A percentile compares a stretch with the other conserved stretches of the same genome.
Conservation (phyloP, 2,797 vertebrate species). For the Catostomus latipinnis region DNA sequence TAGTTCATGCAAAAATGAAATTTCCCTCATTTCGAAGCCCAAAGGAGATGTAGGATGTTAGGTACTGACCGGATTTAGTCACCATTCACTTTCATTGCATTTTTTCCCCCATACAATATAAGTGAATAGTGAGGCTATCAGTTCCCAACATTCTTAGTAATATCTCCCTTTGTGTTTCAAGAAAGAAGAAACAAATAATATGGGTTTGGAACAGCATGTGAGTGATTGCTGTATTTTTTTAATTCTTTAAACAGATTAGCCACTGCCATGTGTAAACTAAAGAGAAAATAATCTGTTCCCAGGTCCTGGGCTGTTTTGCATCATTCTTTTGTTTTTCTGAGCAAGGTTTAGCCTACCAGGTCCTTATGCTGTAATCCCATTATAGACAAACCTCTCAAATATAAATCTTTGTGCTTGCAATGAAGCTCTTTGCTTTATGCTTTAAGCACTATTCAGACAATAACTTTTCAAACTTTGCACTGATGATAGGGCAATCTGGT, state of each 20-base stretch:
- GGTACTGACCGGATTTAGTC: too few species aligned
- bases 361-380: not conserved
- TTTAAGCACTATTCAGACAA: not conserved
- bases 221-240: too few species aligned
- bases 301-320: not conserved
- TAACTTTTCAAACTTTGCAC: not conserved
- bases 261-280: not conserved
- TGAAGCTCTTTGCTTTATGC: conserved; percentile 3
- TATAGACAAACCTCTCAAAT: not conserved
- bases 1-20: not conserved
- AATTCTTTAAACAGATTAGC: not conserved
- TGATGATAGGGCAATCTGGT: too few species aligned
- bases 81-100: too few species aligned
- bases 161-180: too few species aligned
- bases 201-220: too few species aligned
- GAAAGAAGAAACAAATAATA: too few species aligned
- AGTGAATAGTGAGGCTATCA: too few species aligned
- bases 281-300: not conserved
- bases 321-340: conserved; percentile 6
- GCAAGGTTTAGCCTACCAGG: conserved; percentile 6
- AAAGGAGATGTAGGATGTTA: too few species aligned
- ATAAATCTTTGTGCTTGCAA: not conserved
- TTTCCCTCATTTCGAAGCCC: too few species aligned
- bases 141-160: too few species aligned
- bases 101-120: too few species aligned